These are phyloP conservation scores for Schizothorax lantsangensis DNA, from an alignment of 2,797 vertebrate genomes.

Conservation along the genomic window DNA sequence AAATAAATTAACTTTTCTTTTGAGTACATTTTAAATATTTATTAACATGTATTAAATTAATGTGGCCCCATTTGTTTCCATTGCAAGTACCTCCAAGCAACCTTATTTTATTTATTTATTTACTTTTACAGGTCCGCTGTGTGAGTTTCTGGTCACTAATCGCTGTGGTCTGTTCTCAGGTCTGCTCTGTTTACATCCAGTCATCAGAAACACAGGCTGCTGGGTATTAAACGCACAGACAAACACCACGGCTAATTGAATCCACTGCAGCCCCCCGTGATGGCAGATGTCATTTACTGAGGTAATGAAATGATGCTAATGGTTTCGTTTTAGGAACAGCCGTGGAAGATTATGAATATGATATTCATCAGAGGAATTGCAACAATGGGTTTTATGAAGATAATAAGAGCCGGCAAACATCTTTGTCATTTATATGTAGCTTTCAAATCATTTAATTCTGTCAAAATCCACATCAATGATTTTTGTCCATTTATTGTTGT, in stretches of 20 bases:
- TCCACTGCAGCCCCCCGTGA: background rate
- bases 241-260: slow-evolving; percentile 26
- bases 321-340: background rate
- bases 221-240: slow-evolving; percentile 24
- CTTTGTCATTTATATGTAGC: background rate
- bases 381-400: background rate
- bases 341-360: background rate
- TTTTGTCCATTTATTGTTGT: background rate
- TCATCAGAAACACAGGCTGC: background rate
- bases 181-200: background rate
- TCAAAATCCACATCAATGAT: background rate
- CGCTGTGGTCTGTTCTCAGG: background rate
- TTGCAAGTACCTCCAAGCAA: background rate
- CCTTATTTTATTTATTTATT: background rate
- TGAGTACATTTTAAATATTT: no score
- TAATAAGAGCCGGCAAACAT: background rate
- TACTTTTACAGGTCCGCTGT: no score
- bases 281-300: slow-evolving; percentile 33
- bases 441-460: background rate
- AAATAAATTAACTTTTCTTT: no score
- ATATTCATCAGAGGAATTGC: background rate
- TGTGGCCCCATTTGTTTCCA: background rate
- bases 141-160: background rate
- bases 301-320: slow-evolving; percentile 34
- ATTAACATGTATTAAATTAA: no score